A percentile compares a stretch with the other conserved stretches of the same genome.
Evolutionary conservation across 2,113 vertebrate genomes (phyloP).

Genomic region (Lota lota): DNA sequence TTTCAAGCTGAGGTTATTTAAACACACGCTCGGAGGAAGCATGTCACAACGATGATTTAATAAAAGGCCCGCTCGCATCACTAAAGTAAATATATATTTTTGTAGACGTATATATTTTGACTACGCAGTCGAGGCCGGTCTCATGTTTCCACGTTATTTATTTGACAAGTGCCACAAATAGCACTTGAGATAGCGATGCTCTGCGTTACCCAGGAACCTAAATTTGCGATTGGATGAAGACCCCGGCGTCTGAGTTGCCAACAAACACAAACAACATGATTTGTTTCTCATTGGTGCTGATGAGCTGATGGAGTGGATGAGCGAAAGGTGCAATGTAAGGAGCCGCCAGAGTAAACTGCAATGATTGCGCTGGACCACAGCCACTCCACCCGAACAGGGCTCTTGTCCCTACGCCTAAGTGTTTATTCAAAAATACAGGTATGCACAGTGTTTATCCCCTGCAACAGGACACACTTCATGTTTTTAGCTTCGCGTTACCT

Average conservation of each 20-base stretch:
- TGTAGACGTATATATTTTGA: neutral
- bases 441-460: too few species aligned
- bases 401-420: too few species aligned
- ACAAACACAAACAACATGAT: neutral
- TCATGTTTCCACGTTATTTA: neutral
- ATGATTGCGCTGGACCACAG: too few species aligned
- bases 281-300: neutral
- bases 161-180: neutral
- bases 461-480: too few species aligned
- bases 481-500: too few species aligned
- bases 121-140: neutral
- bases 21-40: neutral
- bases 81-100: slow-evolving; percentile 4
- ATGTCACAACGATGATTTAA: neutral
- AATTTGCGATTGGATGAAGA: neutral
- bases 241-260: neutral
- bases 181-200: neutral
- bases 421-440: too few species aligned
- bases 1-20: neutral
- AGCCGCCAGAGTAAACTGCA: too few species aligned
- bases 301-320: neutral
- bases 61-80: neutral
- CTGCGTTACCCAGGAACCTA: neutral
- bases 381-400: too few species aligned
- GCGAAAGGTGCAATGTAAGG: too few species aligned